Evolutionary conservation across 2,113 vertebrate genomes (phyloP), one percentile per base, ranked within the genome.

Genomic region (Etheostoma spectabile): DNA sequence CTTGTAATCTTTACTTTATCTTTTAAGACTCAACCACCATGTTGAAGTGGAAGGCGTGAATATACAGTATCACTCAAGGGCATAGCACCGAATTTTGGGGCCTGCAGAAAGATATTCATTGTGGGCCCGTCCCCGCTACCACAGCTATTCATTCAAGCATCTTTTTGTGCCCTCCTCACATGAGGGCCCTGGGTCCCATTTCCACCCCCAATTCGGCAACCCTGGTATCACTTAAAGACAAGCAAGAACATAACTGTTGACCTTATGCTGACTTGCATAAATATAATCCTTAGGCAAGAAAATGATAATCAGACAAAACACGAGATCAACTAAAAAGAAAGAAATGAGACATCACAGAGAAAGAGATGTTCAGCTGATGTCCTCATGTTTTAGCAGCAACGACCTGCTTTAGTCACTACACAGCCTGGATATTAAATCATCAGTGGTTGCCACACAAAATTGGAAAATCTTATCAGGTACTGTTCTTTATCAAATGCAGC

Each of bases 401-500:
- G 6, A 62, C 45, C 48, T 21, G 16, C 13, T 30, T 76, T 14
- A 38, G 65, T 53, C 33, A 63, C 46, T 27, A 64, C 48, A 33
- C 16, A 6, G 46, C 71, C 51, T 49, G 48, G 57, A 59, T 65
- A 66, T 68, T 77, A 67, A 72, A 70, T 88, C 60, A 78, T 67
- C 24, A 35, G 77, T 65, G 14, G 13, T 53, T 30, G 14, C 57
- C 1, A 21, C 21, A 68, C 18, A 66, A 35, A 84, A 86, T 19
- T 55, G 57, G 65, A 82, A 75, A 69, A 71, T 61, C 49, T 77
- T 65, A 66, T 71, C 27, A 79, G 67, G 86, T 56, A 61, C 79
- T 83, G 46, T 79, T 42, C 21, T 82, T 85, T 76, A 87, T 87
- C 80, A 80, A 87, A 84, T 15, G 16, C 75, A 72, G 63, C 12